Percentiles rank a stretch among this genome's conserved stretches.
Conservation (phyloP, 2,888 invertebrate species). For the Clusia tigrina region DNA sequence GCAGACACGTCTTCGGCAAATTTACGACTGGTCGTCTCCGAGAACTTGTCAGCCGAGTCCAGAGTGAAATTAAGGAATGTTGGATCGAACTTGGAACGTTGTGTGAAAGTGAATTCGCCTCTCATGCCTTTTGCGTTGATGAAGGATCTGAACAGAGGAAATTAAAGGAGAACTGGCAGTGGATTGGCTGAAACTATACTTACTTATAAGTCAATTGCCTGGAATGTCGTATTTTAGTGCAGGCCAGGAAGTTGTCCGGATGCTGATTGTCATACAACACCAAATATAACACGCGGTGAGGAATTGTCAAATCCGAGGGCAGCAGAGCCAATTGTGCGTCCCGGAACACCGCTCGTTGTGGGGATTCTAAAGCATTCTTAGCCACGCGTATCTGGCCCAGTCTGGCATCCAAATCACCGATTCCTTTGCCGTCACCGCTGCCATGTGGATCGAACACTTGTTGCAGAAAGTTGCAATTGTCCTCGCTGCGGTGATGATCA, state of each 20-base stretch:
- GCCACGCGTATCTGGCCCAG: conserved; percentile 80
- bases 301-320: conserved; percentile 77
- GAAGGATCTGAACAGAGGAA: conserved; percentile 68
- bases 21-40: conserved; percentile 74
- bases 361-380: conserved; percentile 69
- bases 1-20: conserved; percentile 77
- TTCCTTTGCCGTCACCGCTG: conserved; percentile 72
- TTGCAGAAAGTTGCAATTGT: conserved; percentile 85
- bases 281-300: conserved; percentile 79
- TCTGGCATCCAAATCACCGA: conserved; percentile 81
- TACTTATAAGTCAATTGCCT: conserved; percentile 76
- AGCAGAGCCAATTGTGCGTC: conserved; percentile 77
- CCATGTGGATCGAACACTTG: conserved; percentile 85
- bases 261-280: conserved; percentile 82
- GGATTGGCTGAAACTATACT: conserved; percentile 64
- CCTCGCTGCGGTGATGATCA: conserved; percentile 73
- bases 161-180: too few species aligned
- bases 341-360: conserved; percentile 67
- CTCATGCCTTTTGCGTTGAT: conserved; percentile 81
- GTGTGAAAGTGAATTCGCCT: conserved; percentile 79
- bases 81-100: conserved; percentile 84
- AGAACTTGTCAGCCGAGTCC: conserved; percentile 71
- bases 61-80: conserved; percentile 80
- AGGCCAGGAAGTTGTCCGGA: conserved; percentile 79
- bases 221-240: conserved; percentile 79